Percentiles rank a stretch among this genome's conserved stretches.
phyloP scores from a whole-genome alignment of 2,888 invertebrate genomes.

The Cerastis rubricosa region DNA sequence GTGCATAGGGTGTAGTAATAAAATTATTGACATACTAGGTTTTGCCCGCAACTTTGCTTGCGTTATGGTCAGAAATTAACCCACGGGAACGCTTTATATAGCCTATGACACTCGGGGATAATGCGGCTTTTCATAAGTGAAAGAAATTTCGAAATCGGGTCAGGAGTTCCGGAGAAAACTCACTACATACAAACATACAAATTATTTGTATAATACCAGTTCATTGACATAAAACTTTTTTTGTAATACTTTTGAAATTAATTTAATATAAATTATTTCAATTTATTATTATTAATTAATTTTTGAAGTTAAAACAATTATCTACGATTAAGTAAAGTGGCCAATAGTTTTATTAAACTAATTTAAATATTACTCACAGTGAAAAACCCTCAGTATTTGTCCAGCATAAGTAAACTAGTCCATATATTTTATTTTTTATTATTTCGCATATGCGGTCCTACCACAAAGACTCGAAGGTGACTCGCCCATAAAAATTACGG shows the following conservation, averaged over 20 bases:
- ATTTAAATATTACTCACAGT: not conserved
- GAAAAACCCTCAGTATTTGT: conserved; percentile 24
- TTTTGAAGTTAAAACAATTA: not conserved
- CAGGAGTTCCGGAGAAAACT: no score
- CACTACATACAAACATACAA: no score
- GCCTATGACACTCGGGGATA: no score
- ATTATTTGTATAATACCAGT: no score
- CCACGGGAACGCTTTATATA: no score
- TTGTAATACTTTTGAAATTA: no score
- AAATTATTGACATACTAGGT: not conserved
- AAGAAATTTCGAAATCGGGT: no score
- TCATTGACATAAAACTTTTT: not conserved
- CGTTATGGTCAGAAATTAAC: no score
- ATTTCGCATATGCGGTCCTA: conserved; percentile 38
- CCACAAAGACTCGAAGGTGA: conserved; percentile 63
- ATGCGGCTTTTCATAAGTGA: no score
- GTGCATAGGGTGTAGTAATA: not conserved
- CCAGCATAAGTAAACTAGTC: conserved; percentile 36
- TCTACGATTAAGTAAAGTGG: not conserved
- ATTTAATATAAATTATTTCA: no score
- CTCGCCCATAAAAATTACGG: conserved; percentile 66
- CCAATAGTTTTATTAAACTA: not conserved
- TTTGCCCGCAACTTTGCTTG: no score
- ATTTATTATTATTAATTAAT: not conserved
- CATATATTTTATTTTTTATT: conserved; percentile 43